Conservation (phyloP, 2,113 vertebrate species). For the Ceratotherium simum region DNA sequence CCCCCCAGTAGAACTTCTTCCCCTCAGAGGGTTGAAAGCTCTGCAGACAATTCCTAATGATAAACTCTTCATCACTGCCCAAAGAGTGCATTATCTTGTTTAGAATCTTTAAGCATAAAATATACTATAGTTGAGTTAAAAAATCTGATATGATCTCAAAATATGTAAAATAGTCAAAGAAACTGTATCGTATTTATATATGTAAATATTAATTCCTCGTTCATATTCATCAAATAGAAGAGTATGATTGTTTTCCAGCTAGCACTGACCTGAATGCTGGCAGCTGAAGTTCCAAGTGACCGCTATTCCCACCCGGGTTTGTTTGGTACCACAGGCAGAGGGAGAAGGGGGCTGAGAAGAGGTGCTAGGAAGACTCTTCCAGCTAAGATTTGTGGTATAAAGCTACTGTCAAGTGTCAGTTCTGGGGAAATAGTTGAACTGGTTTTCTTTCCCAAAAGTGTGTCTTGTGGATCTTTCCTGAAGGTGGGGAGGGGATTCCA, state of each 20-base stretch:
- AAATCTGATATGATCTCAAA: neutral
- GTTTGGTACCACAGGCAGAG: no score
- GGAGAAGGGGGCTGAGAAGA: neutral
- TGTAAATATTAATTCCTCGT: neutral
- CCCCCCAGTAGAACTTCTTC: neutral
- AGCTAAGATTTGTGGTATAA: neutral
- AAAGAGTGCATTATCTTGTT: neutral
- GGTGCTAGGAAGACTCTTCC: neutral
- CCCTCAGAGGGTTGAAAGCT: neutral
- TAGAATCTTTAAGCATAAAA: neutral
- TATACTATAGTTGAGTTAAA: neutral
- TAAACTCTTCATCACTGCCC: neutral
- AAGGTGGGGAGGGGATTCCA: neutral
- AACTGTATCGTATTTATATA: neutral
- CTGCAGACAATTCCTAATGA: neutral
- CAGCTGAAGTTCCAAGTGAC: neutral
- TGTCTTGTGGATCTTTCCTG: neutral
- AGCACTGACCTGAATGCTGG: neutral
- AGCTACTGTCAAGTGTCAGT: neutral
- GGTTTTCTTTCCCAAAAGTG: neutral
- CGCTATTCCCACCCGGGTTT: no score
- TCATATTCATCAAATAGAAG: neutral
- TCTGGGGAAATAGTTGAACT: neutral
- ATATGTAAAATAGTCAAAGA: neutral
- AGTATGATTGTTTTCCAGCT: neutral